phyloP scores from a whole-genome alignment of 2,888 invertebrate species.

The Leucophenga montana region DNA sequence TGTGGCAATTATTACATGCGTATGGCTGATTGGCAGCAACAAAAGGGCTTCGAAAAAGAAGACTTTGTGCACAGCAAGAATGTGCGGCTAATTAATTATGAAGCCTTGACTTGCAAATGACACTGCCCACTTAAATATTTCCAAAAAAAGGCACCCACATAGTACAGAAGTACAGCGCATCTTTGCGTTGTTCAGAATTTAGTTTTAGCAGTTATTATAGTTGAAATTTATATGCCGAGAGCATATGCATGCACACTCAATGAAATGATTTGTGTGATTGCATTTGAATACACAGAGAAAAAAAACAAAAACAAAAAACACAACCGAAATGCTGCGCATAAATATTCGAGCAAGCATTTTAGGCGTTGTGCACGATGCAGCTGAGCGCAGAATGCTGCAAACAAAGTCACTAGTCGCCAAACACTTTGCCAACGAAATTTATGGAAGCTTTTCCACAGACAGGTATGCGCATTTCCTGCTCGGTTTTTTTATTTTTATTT shows the following conservation, averaged over 20 bases:
- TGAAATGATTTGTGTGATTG: slow-evolving; percentile 54
- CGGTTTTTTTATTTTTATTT: too few relatives aligned
- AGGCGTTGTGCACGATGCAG: slow-evolving; percentile 49
- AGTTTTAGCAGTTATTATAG: slow-evolving; percentile 3
- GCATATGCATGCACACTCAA: slow-evolving; percentile 21
- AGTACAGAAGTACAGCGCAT: slow-evolving; percentile 30
- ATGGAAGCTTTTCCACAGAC: slow-evolving; percentile 68
- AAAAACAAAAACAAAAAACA: too few relatives aligned
- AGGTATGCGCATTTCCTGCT: slow-evolving; percentile 68
- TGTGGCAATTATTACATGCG: slow-evolving; percentile 32
- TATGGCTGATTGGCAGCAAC: slow-evolving; percentile 32
- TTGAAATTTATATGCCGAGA: slow-evolving; percentile 13
- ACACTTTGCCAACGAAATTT: slow-evolving; percentile 62
- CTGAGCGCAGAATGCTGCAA: slow-evolving; percentile 38
- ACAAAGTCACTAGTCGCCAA: slow-evolving; percentile 19
- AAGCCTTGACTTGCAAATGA: neutral
- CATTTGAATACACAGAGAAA: slow-evolving; percentile 6
- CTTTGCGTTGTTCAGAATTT: too few relatives aligned
- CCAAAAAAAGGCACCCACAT: slow-evolving; percentile 40
- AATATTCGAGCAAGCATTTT: slow-evolving; percentile 57
- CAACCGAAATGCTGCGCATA: slow-evolving; percentile 54
- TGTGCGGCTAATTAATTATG: slow-evolving; percentile 1
- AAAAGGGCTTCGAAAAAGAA: too few relatives aligned
- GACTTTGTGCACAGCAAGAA: neutral
- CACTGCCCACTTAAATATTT: slow-evolving; percentile 45